Conservation (phyloP, 2,888 invertebrate species). For the Margaritifera margaritifera region DNA sequence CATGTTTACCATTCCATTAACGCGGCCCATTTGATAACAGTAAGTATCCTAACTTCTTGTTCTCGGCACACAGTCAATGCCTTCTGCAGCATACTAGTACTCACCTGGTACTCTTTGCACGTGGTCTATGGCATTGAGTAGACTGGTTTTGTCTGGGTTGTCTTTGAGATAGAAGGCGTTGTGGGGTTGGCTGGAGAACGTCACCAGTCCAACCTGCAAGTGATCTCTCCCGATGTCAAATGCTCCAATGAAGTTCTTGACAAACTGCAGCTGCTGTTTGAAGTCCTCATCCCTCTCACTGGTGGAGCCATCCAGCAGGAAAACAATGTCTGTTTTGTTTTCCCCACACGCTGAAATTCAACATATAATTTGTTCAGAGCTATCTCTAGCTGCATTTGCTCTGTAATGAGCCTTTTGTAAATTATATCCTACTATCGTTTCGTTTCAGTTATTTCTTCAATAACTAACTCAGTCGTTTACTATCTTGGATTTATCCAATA, state of each 20-base stretch:
- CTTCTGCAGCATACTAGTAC: not conserved
- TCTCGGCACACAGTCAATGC: too few relatives aligned
- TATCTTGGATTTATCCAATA: too few relatives aligned
- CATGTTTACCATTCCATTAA: too few relatives aligned
- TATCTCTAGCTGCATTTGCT: too few relatives aligned
- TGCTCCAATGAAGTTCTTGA: constrained; percentile 29
- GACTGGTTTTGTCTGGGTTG: constrained; percentile 20
- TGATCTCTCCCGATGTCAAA: constrained; percentile 22
- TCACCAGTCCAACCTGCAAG: constrained; percentile 38
- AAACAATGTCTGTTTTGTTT: constrained; percentile 42
- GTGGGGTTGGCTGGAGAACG: constrained; percentile 28
- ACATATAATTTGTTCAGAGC: too few relatives aligned
- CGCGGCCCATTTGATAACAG: too few relatives aligned
- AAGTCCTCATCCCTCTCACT: constrained; percentile 39
- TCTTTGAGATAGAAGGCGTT: constrained; percentile 38
- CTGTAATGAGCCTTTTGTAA: too few relatives aligned
- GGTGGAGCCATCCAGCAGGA: constrained; percentile 40
- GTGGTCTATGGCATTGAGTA: constrained; percentile 26
- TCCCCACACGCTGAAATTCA: constrained; percentile 30
- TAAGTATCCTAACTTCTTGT: too few relatives aligned
- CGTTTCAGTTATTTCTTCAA: too few relatives aligned
- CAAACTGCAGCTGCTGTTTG: constrained; percentile 40
- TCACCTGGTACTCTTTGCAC: constrained; percentile 30
- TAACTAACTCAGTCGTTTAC: too few relatives aligned
- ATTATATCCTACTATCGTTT: too few relatives aligned